Base-by-base conservation (phyloP, 2,888 invertebrate species). In the Melinaea marsaeus region DNA sequence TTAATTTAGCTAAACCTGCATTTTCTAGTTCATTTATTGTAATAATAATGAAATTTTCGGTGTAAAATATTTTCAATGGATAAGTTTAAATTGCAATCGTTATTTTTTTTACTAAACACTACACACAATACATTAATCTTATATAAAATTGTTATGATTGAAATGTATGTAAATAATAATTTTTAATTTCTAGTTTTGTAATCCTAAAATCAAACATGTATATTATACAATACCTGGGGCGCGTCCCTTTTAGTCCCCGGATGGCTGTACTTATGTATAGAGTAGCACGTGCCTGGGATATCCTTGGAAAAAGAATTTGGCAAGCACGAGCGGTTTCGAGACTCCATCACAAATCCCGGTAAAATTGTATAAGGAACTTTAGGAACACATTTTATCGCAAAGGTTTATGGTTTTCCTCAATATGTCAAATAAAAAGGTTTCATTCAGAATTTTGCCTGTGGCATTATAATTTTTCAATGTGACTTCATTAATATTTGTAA, bases 261-360 rank as follows among this genome's bases (percentile, higher is more conserved):
- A 83, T 97, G 95, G 67, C 92, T 92, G 89, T 96, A 98, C 72
- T 93, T 94, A 76, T 94, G 94, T 61, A 97, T 92, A 84, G 97
- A 98, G 88, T 97, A 94, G 81, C 97, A 97, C 46, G 96, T 96
- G 71, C 96, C 96, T 55, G 94, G 92, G 63, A 94, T 94, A 76
- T 94, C 93, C 74, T 93, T 91, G 55, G 96, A 95, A 88, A 97
- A 97, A 75, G 96, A 97, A 83, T 95, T 95, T 9, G 97, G 97
- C 72, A 97, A 92, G 84, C 94, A 95, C 63, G 93, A 93, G 55
- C 94, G 93, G 75, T 95, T 93, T 70, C 97, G 92, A 13, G 94
- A 91, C 77, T 95, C 95, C 85, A 97, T 93, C 73, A 92, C 91
- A 79, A 97, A 97, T 62, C 96, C 96, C 55, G 94, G 93, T 74